These are phyloP conservation scores for Morone saxatilis DNA, from an alignment of 2,113 vertebrate genomes.

Conservation along the genomic window DNA sequence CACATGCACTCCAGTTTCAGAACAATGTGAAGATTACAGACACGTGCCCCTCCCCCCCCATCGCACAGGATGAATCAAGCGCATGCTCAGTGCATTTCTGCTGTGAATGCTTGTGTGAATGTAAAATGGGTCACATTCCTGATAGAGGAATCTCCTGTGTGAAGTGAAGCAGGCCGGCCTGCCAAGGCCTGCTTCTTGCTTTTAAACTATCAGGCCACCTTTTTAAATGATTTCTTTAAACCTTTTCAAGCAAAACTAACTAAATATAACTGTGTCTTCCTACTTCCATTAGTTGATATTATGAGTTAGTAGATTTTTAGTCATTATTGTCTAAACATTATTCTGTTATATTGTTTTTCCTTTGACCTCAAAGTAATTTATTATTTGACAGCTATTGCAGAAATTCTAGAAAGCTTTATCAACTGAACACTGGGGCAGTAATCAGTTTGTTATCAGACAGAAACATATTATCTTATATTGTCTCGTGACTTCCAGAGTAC, in stretches of 20 bases:
- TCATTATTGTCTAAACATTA: neutral
- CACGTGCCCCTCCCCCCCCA: conserved; percentile 73
- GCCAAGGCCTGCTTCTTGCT: conserved; percentile 78
- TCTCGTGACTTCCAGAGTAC: neutral
- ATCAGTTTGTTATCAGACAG: neutral
- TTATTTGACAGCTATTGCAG: neutral
- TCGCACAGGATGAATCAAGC: conserved; percentile 36
- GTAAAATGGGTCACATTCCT: conserved; percentile 86
- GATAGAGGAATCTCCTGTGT: conserved; percentile 79
- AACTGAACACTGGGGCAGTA: neutral
- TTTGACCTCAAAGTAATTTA: neutral
- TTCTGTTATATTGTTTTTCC: neutral
- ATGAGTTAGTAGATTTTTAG: too few species aligned
- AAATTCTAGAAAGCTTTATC: neutral
- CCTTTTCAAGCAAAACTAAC: neutral
- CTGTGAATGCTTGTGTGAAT: conserved; percentile 74
- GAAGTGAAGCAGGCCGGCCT: conserved; percentile 70
- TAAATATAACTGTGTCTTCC: neutral
- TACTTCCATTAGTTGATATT: neutral
- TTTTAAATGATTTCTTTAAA: conserved; percentile 4
- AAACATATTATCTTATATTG: neutral
- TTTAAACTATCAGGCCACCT: conserved; percentile 42
- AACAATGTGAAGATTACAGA: conserved; percentile 78
- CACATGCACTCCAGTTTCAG: conserved; percentile 67
- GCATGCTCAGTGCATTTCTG: conserved; percentile 73